Evolutionary conservation across 37 sponge, comb jelly and placozoan genomes (phyloP), one percentile per base, ranked within the genome.

Genomic region (Amphimedon queenslandica): DNA sequence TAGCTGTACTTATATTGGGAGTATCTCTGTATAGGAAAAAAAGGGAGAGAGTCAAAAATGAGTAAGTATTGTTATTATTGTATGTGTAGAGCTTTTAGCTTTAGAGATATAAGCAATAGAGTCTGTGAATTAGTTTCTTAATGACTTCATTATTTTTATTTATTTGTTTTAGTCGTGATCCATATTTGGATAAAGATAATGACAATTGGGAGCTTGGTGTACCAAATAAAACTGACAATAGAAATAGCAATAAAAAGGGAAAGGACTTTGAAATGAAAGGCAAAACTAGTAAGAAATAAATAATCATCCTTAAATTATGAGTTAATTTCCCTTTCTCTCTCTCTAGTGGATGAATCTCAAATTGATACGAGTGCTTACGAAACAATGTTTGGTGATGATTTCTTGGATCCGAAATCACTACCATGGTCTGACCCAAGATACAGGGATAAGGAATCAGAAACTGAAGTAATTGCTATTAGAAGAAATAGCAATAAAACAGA

Each of bases 401-500:
- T 80, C 3, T 5, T 87, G 31, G 73, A 32, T 8, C 36, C 42
- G 11, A 53, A 80, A 58, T 61, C 70, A n/a, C 80, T 87, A 81
- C 87, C 87, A 0, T 87, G 87, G 87, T 80, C 75, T 63, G 77
- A 87, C 51, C 87, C 87, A 33, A 80, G 71, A 33, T 87, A 87
- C 58, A 35, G 69, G 24, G 76, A 65, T 0, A 28, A 70, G 39
- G 47, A 78, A 55, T 39, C 58, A 72, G 3, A 20, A 63, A n/a
- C n/a, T n/a, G n/a, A n/a, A n/a, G n/a, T n/a, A n/a, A n/a, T n/a
- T n/a, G n/a, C n/a, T n/a, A n/a, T n/a, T n/a, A n/a, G n/a, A n/a
- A n/a, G n/a, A n/a, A n/a, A n/a, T n/a, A n/a, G n/a, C n/a, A n/a
- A n/a, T n/a, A n/a, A n/a, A n/a, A n/a, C n/a, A n/a, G n/a, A n/a